Evolutionary conservation across 2,797 vertebrate genomes (phyloP).

Genomic region (Schizothorax lantsangensis): DNA sequence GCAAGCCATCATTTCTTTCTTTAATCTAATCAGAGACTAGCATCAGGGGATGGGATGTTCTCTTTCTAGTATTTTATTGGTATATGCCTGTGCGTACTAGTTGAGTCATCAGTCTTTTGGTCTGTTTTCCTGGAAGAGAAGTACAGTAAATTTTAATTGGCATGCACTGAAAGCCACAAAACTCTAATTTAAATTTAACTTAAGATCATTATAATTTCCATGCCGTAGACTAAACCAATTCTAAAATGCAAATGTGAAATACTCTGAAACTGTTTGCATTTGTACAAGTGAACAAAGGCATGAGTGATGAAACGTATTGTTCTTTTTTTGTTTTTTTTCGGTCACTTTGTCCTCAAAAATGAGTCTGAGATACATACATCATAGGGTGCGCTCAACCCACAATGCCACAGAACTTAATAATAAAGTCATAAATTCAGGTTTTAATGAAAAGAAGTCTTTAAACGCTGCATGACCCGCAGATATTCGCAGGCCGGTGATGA

Average conservation of each 20-base stretch:
- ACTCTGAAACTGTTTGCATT: not conserved
- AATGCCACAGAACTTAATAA: not conserved
- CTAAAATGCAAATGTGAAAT: not conserved
- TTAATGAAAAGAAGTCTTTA: not conserved
- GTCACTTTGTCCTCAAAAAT: not conserved
- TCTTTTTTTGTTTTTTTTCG: not conserved
- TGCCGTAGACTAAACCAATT: not conserved
- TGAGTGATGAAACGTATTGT: not conserved
- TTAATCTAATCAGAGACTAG: not conserved
- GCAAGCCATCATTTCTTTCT: not conserved
- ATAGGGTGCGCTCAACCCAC: not conserved
- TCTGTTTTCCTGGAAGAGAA: conserved; percentile 22
- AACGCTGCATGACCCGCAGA: not conserved
- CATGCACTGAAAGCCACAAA: conserved; percentile 13
- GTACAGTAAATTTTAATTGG: conserved; percentile 20
- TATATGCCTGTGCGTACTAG: not conserved
- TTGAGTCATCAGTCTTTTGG: conserved; percentile 25
- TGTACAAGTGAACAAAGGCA: not conserved
- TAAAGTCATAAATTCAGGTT: not conserved
- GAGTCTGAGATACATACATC: not conserved
- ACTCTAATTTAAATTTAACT: not conserved
- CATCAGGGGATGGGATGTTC: not conserved
- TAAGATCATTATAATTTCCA: not conserved
- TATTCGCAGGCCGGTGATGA: not conserved
- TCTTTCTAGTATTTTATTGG: conserved; percentile 18